Conservation (phyloP, 2,888 invertebrate genomes). For the Hirtodrosophila alboralis region DNA sequence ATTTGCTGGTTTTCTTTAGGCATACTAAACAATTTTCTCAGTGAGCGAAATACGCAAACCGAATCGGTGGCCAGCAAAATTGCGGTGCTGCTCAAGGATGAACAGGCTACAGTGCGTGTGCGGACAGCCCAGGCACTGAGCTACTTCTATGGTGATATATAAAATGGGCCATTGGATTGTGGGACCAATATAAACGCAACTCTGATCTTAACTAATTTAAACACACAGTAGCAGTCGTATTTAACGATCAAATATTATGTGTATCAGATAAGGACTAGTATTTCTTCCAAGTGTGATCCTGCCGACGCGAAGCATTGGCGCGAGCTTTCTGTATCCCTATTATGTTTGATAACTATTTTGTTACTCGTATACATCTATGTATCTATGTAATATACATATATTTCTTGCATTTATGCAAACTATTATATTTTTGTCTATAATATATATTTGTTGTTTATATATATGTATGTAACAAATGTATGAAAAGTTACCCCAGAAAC, state of each 20-base stretch:
- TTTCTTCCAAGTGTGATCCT: slow-evolving; percentile 68
- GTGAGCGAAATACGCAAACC: slow-evolving; percentile 80
- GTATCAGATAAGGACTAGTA: slow-evolving; percentile 41
- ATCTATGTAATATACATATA: slow-evolving; percentile 13
- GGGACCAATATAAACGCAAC: slow-evolving; percentile 6
- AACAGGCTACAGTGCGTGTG: slow-evolving; percentile 79
- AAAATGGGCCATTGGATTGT: slow-evolving; percentile 20
- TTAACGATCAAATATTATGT: slow-evolving; percentile 18
- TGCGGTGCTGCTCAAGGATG: slow-evolving; percentile 82
- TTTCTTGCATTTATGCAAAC: slow-evolving; percentile 36
- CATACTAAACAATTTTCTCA: slow-evolving; percentile 81
- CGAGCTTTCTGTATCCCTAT: slow-evolving; percentile 54
- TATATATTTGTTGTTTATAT: slow-evolving; percentile 22
- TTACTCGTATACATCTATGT: slow-evolving; percentile 37
- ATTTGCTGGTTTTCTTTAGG: slow-evolving; percentile 45
- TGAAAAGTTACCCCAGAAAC: slow-evolving; percentile 6
- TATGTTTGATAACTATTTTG: slow-evolving; percentile 60
- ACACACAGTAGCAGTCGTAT: slow-evolving; percentile 16
- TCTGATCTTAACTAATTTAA: slow-evolving; percentile 14
- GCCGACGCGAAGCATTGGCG: slow-evolving; percentile 26
- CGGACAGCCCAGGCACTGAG: slow-evolving; percentile 83
- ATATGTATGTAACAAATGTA: slow-evolving; percentile 2
- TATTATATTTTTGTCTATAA: slow-evolving; percentile 32
- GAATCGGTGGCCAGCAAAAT: slow-evolving; percentile 83
- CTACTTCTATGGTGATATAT: slow-evolving; percentile 83